Base-by-base conservation (phyloP, 1,140 invertebrate genomes). In the Drosophila tani region DNA sequence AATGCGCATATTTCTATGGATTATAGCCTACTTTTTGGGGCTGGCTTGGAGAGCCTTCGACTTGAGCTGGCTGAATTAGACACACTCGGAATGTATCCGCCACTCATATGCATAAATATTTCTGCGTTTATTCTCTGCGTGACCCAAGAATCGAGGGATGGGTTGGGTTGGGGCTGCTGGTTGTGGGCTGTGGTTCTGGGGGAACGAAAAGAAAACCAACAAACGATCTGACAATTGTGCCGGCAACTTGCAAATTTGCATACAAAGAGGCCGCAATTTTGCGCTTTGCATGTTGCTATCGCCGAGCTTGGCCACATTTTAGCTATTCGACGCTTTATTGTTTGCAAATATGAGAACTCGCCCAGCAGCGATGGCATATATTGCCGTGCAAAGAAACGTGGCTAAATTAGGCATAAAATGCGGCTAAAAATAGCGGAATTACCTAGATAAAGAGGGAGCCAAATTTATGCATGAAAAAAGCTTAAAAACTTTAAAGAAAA, bases 21-120 rank as follows among this genome's bases (percentile, higher is more conserved):
- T 88, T 81, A 87, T 84, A 78, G 84, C 81, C 77, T 81, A 87
- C 77, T 84, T 88, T 88, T 80, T 40, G 77, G 81, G 67, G 51
- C 75, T 56, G 63, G 51, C 66, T 75, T 53, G 60, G 35, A 67
- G 45, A 81, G 79, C 79, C 32, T 38, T 24, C 47, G 35, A 63
- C 70, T 63, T 17, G 17, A 43, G 57, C 59, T 24, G 64, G 65
- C 32, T 41, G 65, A 87, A 86, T 86, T 86, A 87, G 80, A 79
- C 57, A 76, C 66, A 68, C 17, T 73, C 24, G 50, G 74, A 68
- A 55, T 69, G 41, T 40, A 59, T 38, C 67, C 70, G 21, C 46
- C 67, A 63, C 67, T 87, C 75, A 77, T 87, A 86, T 83, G 76
- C 83, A 86, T 86, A 86, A 83, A 87, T 83, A 87, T 87, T 65